Evolutionary conservation across 2,888 invertebrate genomes (phyloP).

Genomic region (Hypselothyrea guttata): DNA sequence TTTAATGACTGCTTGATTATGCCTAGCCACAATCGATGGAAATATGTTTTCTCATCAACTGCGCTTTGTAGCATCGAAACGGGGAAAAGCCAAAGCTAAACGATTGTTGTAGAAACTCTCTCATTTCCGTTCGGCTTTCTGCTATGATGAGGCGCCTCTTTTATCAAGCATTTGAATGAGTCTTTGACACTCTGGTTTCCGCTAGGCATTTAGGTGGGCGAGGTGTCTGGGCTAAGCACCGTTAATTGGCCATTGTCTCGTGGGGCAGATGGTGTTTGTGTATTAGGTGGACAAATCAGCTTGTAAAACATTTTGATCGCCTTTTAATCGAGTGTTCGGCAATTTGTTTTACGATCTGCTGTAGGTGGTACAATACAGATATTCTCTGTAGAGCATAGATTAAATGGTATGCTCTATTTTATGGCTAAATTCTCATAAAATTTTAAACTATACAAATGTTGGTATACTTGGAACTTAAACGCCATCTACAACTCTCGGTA

Average conservation of each 20-base stretch:
- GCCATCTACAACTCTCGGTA: too few relatives aligned
- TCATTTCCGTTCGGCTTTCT: conserved; percentile 65
- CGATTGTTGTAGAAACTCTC: conserved; percentile 41
- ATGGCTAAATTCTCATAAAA: conserved; percentile 2
- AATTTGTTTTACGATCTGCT: conserved; percentile 50
- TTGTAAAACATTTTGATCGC: conserved; percentile 57
- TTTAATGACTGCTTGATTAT: conserved; percentile 72
- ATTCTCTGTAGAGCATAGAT: too few relatives aligned
- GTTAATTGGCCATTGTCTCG: conserved; percentile 39
- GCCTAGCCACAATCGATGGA: conserved; percentile 5
- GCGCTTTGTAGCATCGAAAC: conserved; percentile 8
- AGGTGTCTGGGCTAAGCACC: conserved; percentile 33
- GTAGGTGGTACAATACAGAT: conserved; percentile 8
- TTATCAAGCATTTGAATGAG: conserved; percentile 34
- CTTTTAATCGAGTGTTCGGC: conserved; percentile 67
- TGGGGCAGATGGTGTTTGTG: conserved; percentile 3
- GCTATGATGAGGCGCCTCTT: conserved; percentile 55
- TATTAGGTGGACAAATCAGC: conserved; percentile 14
- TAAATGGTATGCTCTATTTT: conserved; percentile 4
- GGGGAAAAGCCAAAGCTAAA: conserved; percentile 8
- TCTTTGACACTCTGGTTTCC: conserved; percentile 40
- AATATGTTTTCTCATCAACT: background rate
- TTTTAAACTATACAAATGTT: background rate
- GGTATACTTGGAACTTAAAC: too few relatives aligned
- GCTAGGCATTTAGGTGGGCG: conserved; percentile 44